These are phyloP conservation scores for Enteromius argenteus DNA, from an alignment of 2,797 vertebrate genomes.

Conservation along the genomic window DNA sequence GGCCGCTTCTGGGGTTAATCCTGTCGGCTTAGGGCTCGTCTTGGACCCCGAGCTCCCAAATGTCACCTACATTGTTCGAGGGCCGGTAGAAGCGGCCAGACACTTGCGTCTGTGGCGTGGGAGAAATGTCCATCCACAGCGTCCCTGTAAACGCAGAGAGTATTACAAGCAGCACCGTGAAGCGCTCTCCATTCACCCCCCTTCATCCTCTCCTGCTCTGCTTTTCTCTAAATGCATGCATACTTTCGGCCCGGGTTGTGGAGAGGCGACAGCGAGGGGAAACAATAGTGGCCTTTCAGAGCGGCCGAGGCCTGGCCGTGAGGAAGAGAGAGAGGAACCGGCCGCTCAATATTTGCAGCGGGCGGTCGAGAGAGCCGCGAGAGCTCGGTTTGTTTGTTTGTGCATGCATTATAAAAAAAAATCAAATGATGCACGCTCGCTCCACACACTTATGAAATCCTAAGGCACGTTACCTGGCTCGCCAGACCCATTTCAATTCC, in stretches of 20 bases:
- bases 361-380: constrained; percentile 15
- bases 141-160: constrained; percentile 65
- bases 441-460: neutral
- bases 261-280: constrained; percentile 78
- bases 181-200: constrained; percentile 65
- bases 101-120: constrained; percentile 59
- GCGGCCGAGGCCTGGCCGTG: constrained; percentile 69
- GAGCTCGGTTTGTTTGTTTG: constrained; percentile 37
- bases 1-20: constrained; percentile 75
- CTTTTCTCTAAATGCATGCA: constrained; percentile 81
- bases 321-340: constrained; percentile 56
- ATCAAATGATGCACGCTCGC: neutral
- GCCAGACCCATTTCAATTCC: neutral
- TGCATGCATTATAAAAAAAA: constrained; percentile 11
- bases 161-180: constrained; percentile 68
- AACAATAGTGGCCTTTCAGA: constrained; percentile 90
- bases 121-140: neutral
- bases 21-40: constrained; percentile 70
- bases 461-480: neutral
- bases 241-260: constrained; percentile 79
- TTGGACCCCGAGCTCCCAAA: constrained; percentile 67
- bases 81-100: constrained; percentile 39
- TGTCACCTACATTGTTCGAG: constrained; percentile 69
- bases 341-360: constrained; percentile 80
- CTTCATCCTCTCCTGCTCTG: constrained; percentile 68